Conservation (phyloP, 2,888 invertebrate genomes). For the Apotomis capreana region DNA sequence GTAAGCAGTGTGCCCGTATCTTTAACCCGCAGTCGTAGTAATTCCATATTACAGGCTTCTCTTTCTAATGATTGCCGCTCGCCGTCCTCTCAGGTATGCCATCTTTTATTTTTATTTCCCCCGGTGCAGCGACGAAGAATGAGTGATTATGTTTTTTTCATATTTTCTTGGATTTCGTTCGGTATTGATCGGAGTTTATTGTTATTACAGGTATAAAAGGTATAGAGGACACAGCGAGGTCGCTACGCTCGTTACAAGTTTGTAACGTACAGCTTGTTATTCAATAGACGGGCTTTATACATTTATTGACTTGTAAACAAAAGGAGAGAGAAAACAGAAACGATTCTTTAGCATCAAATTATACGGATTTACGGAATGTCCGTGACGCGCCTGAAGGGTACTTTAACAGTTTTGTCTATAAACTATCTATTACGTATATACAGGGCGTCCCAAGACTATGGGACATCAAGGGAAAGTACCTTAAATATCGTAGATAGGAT, state of each 20-base stretch:
- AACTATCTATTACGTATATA: too few species aligned
- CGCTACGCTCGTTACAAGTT: not conserved
- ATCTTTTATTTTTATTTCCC: constrained; percentile 32
- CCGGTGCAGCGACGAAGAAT: constrained; percentile 24
- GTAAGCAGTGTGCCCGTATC: constrained; percentile 45
- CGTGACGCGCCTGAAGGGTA: too few species aligned
- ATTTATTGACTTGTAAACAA: not conserved
- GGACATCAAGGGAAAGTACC: too few species aligned
- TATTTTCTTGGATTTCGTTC: constrained; percentile 25
- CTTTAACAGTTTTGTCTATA: too few species aligned
- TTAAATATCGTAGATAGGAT: too few species aligned
- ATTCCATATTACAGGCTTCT: constrained; percentile 53
- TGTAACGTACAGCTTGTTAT: not conserved
- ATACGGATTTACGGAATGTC: too few species aligned
- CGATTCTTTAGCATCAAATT: too few species aligned
- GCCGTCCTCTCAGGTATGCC: constrained; percentile 42
- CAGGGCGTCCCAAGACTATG: too few species aligned
- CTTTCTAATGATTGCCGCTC: constrained; percentile 55
- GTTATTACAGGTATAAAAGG: not conserved
- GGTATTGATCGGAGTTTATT: constrained; percentile 20
- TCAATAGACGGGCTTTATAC: not conserved
- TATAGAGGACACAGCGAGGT: not conserved
- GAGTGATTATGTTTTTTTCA: constrained; percentile 30
- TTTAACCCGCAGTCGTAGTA: constrained; percentile 48
- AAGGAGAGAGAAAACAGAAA: not conserved